A percentile compares a stretch with the other conserved stretches of the same genome.
Evolutionary conservation across 2,888 invertebrate genomes (phyloP).

Genomic region (Euclidia mi): DNA sequence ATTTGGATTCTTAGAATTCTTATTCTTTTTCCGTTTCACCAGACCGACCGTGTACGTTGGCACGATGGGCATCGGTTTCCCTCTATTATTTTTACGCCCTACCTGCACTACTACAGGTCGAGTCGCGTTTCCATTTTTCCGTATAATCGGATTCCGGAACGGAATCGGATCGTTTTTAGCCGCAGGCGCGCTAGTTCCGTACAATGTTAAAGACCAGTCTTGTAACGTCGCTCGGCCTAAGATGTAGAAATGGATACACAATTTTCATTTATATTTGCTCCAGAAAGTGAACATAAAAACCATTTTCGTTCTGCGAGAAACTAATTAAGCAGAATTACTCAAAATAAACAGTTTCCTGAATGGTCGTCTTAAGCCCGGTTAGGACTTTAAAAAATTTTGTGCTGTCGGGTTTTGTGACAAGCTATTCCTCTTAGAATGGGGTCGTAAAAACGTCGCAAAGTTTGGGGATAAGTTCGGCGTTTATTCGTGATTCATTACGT

Average conservation of each 20-base stretch:
- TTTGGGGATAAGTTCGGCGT: slow-evolving; percentile 38
- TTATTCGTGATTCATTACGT: slow-evolving; percentile 32
- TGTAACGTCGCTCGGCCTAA: slow-evolving; percentile 96
- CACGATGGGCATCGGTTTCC: slow-evolving; percentile 77
- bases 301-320: slow-evolving; percentile 12
- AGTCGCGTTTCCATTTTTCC: slow-evolving; percentile 82
- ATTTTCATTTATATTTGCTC: slow-evolving; percentile 42
- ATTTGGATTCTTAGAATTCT: slow-evolving; percentile 88
- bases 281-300: slow-evolving; percentile 2
- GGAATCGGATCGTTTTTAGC: slow-evolving; percentile 91
- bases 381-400: slow-evolving; percentile 36
- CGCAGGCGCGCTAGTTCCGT: slow-evolving; percentile 94
- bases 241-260: slow-evolving; percentile 57
- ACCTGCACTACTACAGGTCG: slow-evolving; percentile 82
- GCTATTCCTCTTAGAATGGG: slow-evolving; percentile 45
- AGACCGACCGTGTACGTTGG: slow-evolving; percentile 85
- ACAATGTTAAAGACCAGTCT: slow-evolving; percentile 98
- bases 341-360: slow-evolving; percentile 47
- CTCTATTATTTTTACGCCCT: slow-evolving; percentile 81
- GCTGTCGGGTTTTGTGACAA: slow-evolving; percentile 46
- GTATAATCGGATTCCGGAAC: slow-evolving; percentile 82
- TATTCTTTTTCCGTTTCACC: slow-evolving; percentile 89
- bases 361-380: slow-evolving; percentile 33
- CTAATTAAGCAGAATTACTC: slow-evolving; percentile 20
- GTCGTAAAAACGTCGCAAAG: slow-evolving; percentile 40